Percentiles rank a stretch among this genome's conserved stretches.
phyloP scores from a whole-genome alignment of 2,888 invertebrate species.

The Drymonia ruficornis region DNA sequence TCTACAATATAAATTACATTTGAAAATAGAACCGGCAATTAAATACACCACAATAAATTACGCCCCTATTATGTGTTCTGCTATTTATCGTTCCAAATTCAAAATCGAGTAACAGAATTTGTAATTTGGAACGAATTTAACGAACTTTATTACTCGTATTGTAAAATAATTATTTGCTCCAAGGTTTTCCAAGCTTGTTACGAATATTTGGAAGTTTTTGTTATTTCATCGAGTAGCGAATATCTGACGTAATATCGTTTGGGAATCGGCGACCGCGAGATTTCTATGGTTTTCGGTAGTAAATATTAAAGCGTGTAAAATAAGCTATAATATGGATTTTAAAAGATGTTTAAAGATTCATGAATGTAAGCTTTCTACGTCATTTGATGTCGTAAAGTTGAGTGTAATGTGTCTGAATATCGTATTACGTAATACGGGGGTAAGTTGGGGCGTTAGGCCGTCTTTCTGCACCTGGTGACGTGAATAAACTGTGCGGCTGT shows the following conservation, averaged over 20 bases:
- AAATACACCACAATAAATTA: constrained; percentile 58
- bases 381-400: constrained; percentile 75
- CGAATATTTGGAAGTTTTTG: constrained; percentile 25
- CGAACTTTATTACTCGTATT: constrained; percentile 36
- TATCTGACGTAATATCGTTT: constrained; percentile 12
- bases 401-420: constrained; percentile 75
- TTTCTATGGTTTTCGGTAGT: constrained; percentile 10
- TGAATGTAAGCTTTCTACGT: constrained; percentile 73
- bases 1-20: constrained; percentile 58
- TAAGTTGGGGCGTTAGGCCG: constrained; percentile 70
- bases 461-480: constrained; percentile 77
- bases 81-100: constrained; percentile 53
- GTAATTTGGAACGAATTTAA: constrained; percentile 32
- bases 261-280: constrained; percentile 15
- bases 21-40: constrained; percentile 61
- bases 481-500: constrained; percentile 68
- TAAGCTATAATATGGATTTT: constrained; percentile 67
- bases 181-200: constrained; percentile 32
- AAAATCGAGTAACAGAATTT: constrained; percentile 41
- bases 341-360: constrained; percentile 79
- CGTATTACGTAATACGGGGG: constrained; percentile 67
- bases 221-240: constrained; percentile 20
- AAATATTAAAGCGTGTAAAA: constrained; percentile 39
- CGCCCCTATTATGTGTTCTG: constrained; percentile 47
- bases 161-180: constrained; percentile 31